Percentiles rank a stretch among this genome's conserved stretches.
Evolutionary conservation across 2,888 invertebrate species (phyloP).

Genomic region (Herminia tarsipennalis): DNA sequence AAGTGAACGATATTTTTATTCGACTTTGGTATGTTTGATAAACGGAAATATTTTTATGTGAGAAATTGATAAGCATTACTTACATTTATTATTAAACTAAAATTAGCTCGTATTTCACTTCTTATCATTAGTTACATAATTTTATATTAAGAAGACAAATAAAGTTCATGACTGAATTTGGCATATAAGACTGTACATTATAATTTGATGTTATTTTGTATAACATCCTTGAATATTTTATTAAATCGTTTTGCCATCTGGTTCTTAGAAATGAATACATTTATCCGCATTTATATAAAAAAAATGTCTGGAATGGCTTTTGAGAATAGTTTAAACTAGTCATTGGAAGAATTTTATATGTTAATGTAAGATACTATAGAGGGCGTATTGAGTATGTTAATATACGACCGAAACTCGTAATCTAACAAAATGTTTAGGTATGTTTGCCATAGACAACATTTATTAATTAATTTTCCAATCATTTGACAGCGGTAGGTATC

Average conservation of each 20-base stretch:
- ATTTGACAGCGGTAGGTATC: no score
- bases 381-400: not conserved
- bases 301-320: conserved; percentile 7
- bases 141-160: conserved; percentile 19
- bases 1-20: no score
- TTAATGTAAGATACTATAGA: not conserved
- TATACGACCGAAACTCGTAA: no score
- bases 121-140: conserved; percentile 16
- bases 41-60: no score
- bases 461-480: no score
- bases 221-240: not conserved
- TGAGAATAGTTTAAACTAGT: conserved; percentile 29
- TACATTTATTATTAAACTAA: no score
- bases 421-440: no score
- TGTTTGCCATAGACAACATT: no score
- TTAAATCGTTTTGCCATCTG: conserved; percentile 15
- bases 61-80: no score
- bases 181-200: conserved; percentile 35
- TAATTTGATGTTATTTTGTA: conserved; percentile 10
- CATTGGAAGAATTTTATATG: conserved; percentile 18
- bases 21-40: no score
- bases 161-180: conserved; percentile 32
- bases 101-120: not conserved
- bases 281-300: conserved; percentile 32
- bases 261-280: conserved; percentile 13